These are phyloP conservation scores for Ahaetulla prasina DNA, from an alignment of 2,113 vertebrate genomes.

Conservation along the genomic window DNA sequence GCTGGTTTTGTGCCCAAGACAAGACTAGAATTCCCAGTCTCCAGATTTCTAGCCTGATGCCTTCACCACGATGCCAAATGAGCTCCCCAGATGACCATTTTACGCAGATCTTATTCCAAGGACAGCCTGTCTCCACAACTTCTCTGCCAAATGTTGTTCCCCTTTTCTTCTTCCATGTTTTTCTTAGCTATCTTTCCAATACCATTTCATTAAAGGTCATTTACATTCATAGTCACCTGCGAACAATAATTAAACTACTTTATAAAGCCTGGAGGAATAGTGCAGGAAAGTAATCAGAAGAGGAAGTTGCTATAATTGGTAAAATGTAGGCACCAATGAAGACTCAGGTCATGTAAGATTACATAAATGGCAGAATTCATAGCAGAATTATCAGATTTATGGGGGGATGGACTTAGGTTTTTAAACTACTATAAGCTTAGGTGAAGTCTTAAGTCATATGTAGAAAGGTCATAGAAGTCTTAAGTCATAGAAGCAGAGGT, in stretches of 20 bases:
- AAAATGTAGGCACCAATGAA: not conserved
- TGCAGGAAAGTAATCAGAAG: not conserved
- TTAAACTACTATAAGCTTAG: not conserved
- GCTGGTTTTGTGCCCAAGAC: not conserved
- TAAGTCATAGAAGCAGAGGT: too few relatives aligned
- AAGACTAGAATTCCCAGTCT: not conserved
- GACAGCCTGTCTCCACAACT: not conserved
- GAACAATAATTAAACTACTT: slow-evolving; percentile 17
- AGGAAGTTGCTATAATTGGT: not conserved
- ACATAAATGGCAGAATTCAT: not conserved
- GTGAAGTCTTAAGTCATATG: not conserved
- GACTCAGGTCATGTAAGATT: not conserved
- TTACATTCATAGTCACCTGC: slow-evolving; percentile 9
- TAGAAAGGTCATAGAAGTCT: too few relatives aligned
- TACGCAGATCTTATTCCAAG: not conserved
- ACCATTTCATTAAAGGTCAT: slow-evolving; percentile 6
- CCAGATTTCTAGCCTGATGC: not conserved
- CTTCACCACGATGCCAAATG: not conserved
- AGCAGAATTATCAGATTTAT: not conserved
- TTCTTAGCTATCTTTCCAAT: not conserved
- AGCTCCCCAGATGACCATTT: not conserved
- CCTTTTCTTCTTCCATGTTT: not conserved
- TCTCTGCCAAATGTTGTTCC: not conserved
- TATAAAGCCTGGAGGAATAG: slow-evolving; percentile 1
- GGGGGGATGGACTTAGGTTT: not conserved